Base-by-base conservation (phyloP, 1,140 invertebrate species). In the Diorhabda carinulata region DNA sequence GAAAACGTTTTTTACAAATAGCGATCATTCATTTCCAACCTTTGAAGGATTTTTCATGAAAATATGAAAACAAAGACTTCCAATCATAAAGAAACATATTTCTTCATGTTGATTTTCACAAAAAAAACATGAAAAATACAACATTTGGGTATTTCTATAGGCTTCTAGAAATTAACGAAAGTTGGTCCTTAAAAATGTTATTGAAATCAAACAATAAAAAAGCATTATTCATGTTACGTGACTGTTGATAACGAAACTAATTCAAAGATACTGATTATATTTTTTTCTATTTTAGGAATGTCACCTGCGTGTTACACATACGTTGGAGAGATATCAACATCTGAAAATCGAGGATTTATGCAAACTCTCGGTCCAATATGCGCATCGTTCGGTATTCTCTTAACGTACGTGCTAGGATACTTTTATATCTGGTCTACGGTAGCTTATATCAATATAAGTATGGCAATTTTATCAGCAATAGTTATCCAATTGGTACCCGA, bases 401-500 rank as follows among this genome's bases (percentile, higher is more conserved):
- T 89, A 10, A 85, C 87, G 0, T 90, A 90, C 75, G 85, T 84
- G 4, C 77, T 89, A 2, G 88, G 89, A 57, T 85, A 87, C 2
- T 82, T 87, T 68, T 80, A 88, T 5, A 83, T 86, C 47, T 90
- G 88, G 88, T 82, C 87, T 68, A 85, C 82, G 47, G 83, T 88
- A 0, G 88, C 88, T 7, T 83, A 85, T 1, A 83, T 88, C 8
- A 88, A 87, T 73, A 84, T 87, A 3, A 83, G 79, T 10, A 84
- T 89, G 5, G 86, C 86, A 0, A 79, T 89, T 9, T 78, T 89
- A 3, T 85, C 84, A 0, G 79, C 85, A 1, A 64, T 73, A 75
- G 89, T 83, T 80, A 87, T 69, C 83, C 87, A 75, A 80, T 89
- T 42, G 88, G 89, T 41, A 88, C 91, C 91, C 0, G 91, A 92